A percentile compares a stretch with the other conserved stretches of the same genome.
phyloP scores from a whole-genome alignment of 2,113 vertebrate species.

The Otus sunia region DNA sequence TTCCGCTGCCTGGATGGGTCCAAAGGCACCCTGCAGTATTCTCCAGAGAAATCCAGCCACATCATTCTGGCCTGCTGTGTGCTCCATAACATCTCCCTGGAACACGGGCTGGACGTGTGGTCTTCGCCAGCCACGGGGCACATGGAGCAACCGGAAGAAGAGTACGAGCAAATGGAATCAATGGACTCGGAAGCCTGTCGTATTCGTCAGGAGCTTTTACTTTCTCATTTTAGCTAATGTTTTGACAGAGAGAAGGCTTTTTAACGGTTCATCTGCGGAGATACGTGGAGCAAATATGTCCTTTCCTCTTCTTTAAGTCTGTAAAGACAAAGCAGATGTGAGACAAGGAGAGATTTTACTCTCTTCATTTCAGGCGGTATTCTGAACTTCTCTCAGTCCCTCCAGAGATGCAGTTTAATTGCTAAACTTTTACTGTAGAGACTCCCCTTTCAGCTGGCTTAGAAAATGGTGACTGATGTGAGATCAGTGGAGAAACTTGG shows the following conservation, averaged over 20 bases:
- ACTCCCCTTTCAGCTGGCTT: background rate
- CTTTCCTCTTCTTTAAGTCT: background rate
- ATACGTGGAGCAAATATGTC: background rate
- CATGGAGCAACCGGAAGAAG: constrained; percentile 81
- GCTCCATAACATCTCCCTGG: constrained; percentile 92
- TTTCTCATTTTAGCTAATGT: constrained; percentile 85
- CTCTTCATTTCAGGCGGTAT: background rate
- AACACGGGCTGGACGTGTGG: constrained; percentile 90
- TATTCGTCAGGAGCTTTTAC: constrained; percentile 82
- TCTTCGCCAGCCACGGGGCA: constrained; percentile 79
- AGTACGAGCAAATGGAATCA: constrained; percentile 81
- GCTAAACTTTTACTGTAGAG: background rate
- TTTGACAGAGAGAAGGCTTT: background rate
- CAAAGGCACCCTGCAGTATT: constrained; percentile 92
- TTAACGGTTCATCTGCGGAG: background rate
- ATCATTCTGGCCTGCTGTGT: constrained; percentile 95
- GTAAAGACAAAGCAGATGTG: background rate
- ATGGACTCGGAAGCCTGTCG: constrained; percentile 85
- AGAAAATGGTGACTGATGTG: background rate
- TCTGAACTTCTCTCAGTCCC: background rate
- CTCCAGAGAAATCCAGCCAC: constrained; percentile 90
- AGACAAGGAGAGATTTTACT: background rate
- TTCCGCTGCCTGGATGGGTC: constrained; percentile 93
- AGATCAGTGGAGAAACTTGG: background rate
- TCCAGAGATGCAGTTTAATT: background rate